These are phyloP conservation scores for Poeciliopsis infans DNA, from an alignment of 2,797 vertebrate genomes.

Conservation along the genomic window DNA sequence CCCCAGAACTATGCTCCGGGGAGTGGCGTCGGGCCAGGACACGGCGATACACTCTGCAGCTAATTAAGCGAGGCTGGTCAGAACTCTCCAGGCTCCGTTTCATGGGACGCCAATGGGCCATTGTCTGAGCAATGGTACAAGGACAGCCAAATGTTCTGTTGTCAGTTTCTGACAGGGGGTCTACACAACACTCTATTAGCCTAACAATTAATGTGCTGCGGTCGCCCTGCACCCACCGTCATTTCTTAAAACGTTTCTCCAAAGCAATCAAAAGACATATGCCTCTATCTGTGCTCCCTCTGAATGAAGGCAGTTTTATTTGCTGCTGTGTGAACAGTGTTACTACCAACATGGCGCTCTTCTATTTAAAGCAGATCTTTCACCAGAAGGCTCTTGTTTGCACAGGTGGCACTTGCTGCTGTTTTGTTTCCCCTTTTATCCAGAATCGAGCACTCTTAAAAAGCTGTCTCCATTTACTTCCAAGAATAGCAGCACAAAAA, in stretches of 20 bases:
- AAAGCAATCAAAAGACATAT: slow-evolving; percentile 46
- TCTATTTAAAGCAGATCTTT: slow-evolving; percentile 57
- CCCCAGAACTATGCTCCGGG: slow-evolving; percentile 80
- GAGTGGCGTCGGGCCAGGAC: slow-evolving; percentile 76
- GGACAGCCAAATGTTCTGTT: slow-evolving; percentile 48
- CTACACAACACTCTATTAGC: slow-evolving; percentile 38
- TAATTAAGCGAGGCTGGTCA: slow-evolving; percentile 79
- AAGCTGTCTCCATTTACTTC: slow-evolving; percentile 70
- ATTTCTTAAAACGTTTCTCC: slow-evolving; percentile 40
- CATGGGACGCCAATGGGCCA: slow-evolving; percentile 72
- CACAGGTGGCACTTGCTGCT: slow-evolving; percentile 78
- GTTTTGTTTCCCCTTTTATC: slow-evolving; percentile 76
- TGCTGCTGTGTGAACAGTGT: slow-evolving; percentile 53
- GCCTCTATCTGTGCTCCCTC: slow-evolving; percentile 45
- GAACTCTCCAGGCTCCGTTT: slow-evolving; percentile 67
- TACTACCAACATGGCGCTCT: slow-evolving; percentile 44
- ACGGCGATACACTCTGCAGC: slow-evolving; percentile 69
- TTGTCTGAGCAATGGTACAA: slow-evolving; percentile 62
- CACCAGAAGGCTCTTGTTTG: slow-evolving; percentile 76
- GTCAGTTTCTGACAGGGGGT: slow-evolving; percentile 36
- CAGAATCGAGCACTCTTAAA: slow-evolving; percentile 60
- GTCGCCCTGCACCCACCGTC: slow-evolving; percentile 31
- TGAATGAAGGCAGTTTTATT: slow-evolving; percentile 55
- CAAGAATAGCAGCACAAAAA: slow-evolving; percentile 74
- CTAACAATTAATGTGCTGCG: slow-evolving; percentile 35